Evolutionary conservation across 2,113 vertebrate species (phyloP), one percentile per base, ranked within the genome.

Genomic region (Tetrao urogallus): DNA sequence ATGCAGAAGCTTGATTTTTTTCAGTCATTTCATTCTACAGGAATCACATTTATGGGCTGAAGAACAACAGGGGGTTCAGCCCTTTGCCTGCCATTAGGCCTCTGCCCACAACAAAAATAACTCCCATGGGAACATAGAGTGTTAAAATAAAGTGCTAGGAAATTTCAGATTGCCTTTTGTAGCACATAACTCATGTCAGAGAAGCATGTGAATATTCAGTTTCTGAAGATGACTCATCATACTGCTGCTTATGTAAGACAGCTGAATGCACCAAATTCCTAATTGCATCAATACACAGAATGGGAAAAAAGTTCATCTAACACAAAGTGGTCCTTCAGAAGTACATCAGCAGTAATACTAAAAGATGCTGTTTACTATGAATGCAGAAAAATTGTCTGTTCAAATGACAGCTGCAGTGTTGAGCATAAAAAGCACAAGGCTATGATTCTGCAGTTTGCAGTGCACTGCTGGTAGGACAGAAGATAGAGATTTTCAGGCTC

Each of bases 171-270:
- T 63, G 6, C 10, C 42, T 10, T 77, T 72, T 50, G 64, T 4
- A 18, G 19, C 10, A 48, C 5, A 47, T 81, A 78, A n/a, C 24
- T 82, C 56, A 15, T 21, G 21, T 50, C 47, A 50, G 40, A 32
- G 16, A 75, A 86, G 24, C 0, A 1, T 61, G 61, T 81, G 65
- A 47, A 38, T 25, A 43, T 47, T 24, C 2, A 0, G 13, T 50
- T 56, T 76, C 6, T 3, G 50, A 67, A 71, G 69, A 86, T 86
- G 76, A 94, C 32, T 94, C 90, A 92, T 75, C 1, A 0, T 48
- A 16, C 22, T 73, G 36, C 58, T 82, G 70, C 32, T 88, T 94
- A 90, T 76, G 21, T 86, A 87, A 94, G 90, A 52, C 12, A 93
- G 40, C 80, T 78, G 61, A 92, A 81, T 38, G 28, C 42, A 92